Percentiles rank a stretch among this genome's conserved stretches.
Conservation (phyloP, 2,797 vertebrate genomes). For the Spheniscus humboldti region DNA sequence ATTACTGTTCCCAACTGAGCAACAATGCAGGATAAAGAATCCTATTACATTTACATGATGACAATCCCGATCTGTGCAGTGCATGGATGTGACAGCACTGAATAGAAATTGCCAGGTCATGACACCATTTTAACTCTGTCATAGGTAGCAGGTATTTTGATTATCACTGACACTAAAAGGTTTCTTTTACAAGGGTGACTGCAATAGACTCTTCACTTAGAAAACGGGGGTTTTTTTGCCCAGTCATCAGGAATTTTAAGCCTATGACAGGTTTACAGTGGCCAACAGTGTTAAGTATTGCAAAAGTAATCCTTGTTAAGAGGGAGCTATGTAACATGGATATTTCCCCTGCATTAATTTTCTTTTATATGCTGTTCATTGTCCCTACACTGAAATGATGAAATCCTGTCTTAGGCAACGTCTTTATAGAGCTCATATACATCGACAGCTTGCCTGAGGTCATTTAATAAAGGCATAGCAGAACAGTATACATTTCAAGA, state of each 20-base stretch:
- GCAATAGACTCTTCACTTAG: constrained; percentile 39
- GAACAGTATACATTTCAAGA: not conserved
- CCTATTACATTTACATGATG: constrained; percentile 53
- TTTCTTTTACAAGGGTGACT: constrained; percentile 44
- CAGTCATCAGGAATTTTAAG: constrained; percentile 56
- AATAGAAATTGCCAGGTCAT: constrained; percentile 62
- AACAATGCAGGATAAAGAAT: constrained; percentile 39
- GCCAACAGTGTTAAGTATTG: constrained; percentile 6
- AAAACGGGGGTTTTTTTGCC: not conserved
- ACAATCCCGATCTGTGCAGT: not conserved
- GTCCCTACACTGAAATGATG: not conserved
- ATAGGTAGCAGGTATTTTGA: constrained; percentile 50
- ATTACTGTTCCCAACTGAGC: constrained; percentile 17
- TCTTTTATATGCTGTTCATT: not conserved
- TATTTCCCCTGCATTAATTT: constrained; percentile 3
- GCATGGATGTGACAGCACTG: constrained; percentile 37
- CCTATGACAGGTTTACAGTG: not conserved
- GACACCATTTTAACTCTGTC: constrained; percentile 63
- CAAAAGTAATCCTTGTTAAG: constrained; percentile 32
- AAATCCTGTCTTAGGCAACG: not conserved
- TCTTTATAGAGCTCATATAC: not conserved
- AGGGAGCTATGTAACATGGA: not conserved
- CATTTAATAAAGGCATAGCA: not conserved
- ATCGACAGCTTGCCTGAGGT: not conserved
- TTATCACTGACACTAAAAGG: constrained; percentile 60